Evolutionary conservation across 92 coral and sea anemone species (phyloP).

Genomic region (Heliopora coerulea): DNA sequence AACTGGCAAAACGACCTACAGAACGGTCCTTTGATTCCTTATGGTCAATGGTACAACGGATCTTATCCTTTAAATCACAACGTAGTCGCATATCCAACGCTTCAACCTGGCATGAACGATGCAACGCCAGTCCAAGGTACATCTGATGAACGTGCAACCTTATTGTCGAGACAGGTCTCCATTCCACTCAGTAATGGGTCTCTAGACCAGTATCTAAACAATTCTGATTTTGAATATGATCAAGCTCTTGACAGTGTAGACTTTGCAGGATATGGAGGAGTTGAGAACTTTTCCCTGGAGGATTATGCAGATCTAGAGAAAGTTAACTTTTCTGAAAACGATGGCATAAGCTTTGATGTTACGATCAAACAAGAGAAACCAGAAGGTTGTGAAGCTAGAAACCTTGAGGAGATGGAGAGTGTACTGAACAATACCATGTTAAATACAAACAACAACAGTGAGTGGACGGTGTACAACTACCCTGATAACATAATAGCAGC

Average conservation of each 20-base stretch:
- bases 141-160: not conserved
- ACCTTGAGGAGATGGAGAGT: constrained; percentile 31
- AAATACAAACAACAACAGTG: not conserved
- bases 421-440: constrained; percentile 29
- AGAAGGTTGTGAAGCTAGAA: not conserved
- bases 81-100: not conserved
- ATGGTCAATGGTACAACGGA: not conserved
- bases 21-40: not conserved
- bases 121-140: not conserved
- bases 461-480: not conserved
- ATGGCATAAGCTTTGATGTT: constrained; percentile 30
- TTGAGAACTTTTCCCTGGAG: constrained; percentile 16
- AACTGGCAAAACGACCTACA: not conserved
- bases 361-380: constrained; percentile 30
- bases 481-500: not conserved
- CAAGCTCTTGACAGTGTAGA: not conserved
- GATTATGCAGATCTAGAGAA: constrained; percentile 37
- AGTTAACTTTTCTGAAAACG: not conserved
- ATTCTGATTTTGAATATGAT: constrained; percentile 19
- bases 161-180: constrained; percentile 16
- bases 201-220: constrained; percentile 29
- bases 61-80: not conserved
- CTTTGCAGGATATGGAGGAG: constrained; percentile 7
- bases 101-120: constrained; percentile 6
- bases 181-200: constrained; percentile 8